phyloP scores from a whole-genome alignment of 2,888 invertebrate genomes.

The Phyllotreta striolata region DNA sequence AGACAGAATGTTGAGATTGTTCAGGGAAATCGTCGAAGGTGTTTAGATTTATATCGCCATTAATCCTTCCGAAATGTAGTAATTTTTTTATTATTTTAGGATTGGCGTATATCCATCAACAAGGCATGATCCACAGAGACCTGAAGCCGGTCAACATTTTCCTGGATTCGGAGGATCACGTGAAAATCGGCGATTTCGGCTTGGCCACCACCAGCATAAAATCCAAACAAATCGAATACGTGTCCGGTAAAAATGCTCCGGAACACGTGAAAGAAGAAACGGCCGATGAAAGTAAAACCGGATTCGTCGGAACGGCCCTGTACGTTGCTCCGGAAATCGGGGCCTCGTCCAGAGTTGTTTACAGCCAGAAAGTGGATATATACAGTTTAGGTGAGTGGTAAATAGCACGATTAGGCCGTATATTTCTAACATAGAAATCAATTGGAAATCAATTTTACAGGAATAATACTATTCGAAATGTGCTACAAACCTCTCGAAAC shows the following conservation, averaged over 20 bases:
- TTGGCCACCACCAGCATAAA: conserved; percentile 82
- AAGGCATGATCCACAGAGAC: conserved; percentile 88
- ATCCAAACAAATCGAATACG: conserved; percentile 49
- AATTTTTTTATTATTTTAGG: conserved; percentile 54
- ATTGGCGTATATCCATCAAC: conserved; percentile 89
- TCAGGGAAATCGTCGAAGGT: conserved; percentile 93
- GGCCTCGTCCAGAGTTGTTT: conserved; percentile 74
- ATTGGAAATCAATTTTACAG: too few relatives aligned
- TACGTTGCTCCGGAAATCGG: conserved; percentile 95
- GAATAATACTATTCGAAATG: conserved; percentile 97
- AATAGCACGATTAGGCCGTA: too few relatives aligned
- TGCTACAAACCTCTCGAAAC: conserved; percentile 84
- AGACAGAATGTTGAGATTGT: conserved; percentile 87
- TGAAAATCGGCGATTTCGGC: conserved; percentile 98
- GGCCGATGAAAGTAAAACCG: conserved; percentile 69
- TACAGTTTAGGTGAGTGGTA: conserved; percentile 72
- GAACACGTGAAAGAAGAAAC: conserved; percentile 54
- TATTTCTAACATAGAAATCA: too few relatives aligned
- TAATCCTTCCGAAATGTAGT: not conserved
- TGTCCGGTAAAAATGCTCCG: conserved; percentile 48
- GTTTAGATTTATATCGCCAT: conserved; percentile 6
- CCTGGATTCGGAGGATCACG: conserved; percentile 91
- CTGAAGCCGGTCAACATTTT: conserved; percentile 94
- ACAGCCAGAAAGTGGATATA: conserved; percentile 85
- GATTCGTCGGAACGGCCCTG: conserved; percentile 91